Percentiles rank a stretch among this genome's conserved stretches.
Evolutionary conservation across 2,888 invertebrate genomes (phyloP).

Genomic region (Cephus pygmeus): DNA sequence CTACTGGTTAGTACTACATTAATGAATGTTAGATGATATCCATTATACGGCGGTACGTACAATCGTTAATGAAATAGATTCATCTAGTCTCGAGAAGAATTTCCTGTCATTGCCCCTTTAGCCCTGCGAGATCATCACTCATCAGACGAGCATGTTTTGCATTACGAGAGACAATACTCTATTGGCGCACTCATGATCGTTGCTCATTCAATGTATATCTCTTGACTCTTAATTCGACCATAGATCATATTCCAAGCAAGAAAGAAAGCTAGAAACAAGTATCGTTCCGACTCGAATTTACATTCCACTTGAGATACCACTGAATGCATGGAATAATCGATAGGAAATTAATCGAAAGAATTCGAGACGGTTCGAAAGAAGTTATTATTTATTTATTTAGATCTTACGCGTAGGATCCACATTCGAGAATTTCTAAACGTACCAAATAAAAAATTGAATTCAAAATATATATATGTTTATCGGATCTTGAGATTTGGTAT

Average conservation of each 20-base stretch:
- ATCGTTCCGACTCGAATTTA: not conserved
- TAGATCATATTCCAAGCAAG: not conserved
- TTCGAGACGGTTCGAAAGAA: not conserved
- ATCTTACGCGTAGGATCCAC: not conserved
- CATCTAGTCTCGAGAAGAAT: constrained; percentile 3
- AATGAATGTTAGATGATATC: constrained; percentile 46
- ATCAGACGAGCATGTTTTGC: constrained; percentile 3
- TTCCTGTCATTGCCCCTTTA: not conserved
- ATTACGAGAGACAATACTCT: not conserved
- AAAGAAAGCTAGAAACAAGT: not conserved
- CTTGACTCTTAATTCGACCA: not conserved
- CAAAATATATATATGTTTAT: not conserved
- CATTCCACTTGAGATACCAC: not conserved
- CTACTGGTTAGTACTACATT: constrained; percentile 76
- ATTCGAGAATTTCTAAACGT: not conserved
- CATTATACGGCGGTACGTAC: constrained; percentile 28
- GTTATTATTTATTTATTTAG: not conserved
- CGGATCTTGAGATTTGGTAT: not conserved
- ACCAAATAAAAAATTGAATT: not conserved
- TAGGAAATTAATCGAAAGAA: not conserved
- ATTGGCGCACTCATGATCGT: not conserved
- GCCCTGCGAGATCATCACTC: constrained; percentile 4
- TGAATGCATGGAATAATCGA: not conserved
- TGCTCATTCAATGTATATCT: not conserved
- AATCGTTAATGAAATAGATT: constrained; percentile 8